A percentile compares a stretch with the other conserved stretches of the same genome.
These are phyloP conservation scores for Gallinago undulata DNA, from an alignment of 2,113 vertebrate genomes.

Conservation along the genomic window DNA sequence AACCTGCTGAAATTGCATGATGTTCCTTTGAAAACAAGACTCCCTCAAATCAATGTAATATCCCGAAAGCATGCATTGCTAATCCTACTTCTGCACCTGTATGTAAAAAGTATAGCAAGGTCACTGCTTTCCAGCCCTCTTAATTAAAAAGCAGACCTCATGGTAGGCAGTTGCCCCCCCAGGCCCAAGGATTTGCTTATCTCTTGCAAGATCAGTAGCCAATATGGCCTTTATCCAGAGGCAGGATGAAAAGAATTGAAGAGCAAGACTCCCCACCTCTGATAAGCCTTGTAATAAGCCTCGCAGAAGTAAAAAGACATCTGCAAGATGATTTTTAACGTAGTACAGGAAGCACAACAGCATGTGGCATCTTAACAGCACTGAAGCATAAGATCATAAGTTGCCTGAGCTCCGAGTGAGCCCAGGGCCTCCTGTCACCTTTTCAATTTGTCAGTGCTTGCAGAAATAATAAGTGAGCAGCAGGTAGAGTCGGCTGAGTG, in stretches of 20 bases:
- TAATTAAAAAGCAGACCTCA: slow-evolving; percentile 40
- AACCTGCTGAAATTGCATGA: neutral
- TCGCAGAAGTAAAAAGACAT: neutral
- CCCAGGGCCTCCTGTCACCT: neutral
- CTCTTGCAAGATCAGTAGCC: slow-evolving; percentile 32
- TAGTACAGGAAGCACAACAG: neutral
- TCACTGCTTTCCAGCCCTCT: neutral
- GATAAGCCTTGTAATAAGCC: neutral
- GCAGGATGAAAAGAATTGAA: neutral
- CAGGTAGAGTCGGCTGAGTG: neutral
- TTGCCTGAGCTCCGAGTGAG: neutral
- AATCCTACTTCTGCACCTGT: neutral
- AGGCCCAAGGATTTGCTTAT: slow-evolving; percentile 32
- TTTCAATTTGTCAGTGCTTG: slow-evolving; percentile 22
- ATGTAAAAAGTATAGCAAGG: neutral
- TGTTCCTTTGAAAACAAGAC: neutral
- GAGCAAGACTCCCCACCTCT: neutral
- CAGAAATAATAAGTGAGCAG: slow-evolving; percentile 26
- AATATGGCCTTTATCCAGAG: neutral
- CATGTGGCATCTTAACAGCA: neutral
- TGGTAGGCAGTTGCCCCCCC: neutral
- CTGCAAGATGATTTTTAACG: neutral
- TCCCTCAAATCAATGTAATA: neutral
- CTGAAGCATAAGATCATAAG: neutral
- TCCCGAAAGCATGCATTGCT: neutral